Conservation (phyloP, 1,140 invertebrate genomes). For the Drosophila bifasciata region DNA sequence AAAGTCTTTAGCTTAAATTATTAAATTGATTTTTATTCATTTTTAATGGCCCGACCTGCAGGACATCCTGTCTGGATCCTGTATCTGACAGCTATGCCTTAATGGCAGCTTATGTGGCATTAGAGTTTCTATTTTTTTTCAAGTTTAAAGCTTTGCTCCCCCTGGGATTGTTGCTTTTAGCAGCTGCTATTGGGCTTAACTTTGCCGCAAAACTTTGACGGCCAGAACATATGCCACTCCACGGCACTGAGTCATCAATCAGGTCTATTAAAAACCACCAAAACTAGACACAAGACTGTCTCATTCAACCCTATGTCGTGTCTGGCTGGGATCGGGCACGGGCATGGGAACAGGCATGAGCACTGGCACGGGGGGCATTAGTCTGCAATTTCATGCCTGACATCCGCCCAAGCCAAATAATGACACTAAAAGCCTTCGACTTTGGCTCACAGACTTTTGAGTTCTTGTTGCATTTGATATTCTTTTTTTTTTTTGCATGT, state of each 20-base stretch:
- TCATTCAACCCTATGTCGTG: conserved; percentile 31
- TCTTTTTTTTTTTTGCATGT: conserved; percentile 48
- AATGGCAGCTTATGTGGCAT: conserved; percentile 53
- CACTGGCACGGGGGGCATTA: conserved; percentile 3
- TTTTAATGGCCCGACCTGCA: conserved; percentile 48
- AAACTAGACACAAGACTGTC: conserved; percentile 44
- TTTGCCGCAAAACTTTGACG: conserved; percentile 21
- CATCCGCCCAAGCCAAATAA: conserved; percentile 23
- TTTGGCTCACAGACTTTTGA: not conserved
- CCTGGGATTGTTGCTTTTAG: conserved; percentile 34
- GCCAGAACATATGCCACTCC: conserved; percentile 55
- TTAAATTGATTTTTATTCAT: conserved; percentile 79
- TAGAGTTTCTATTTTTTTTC: conserved; percentile 35
- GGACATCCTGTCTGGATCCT: conserved; percentile 1
- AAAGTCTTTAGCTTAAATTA: conserved; percentile 76
- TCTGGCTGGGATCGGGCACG: too few relatives aligned
- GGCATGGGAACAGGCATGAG: too few relatives aligned
- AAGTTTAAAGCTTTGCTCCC: conserved; percentile 67
- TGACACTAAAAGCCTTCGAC: conserved; percentile 39
- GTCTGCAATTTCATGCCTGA: conserved; percentile 43
- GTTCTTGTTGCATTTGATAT: conserved; percentile 45
- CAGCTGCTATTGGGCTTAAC: conserved; percentile 48
- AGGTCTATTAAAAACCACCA: conserved; percentile 65
- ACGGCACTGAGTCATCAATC: conserved; percentile 68
- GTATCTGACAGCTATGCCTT: conserved; percentile 36